phyloP scores from a whole-genome alignment of 2,888 invertebrate species.

The Eupithecia pulchellata region DNA sequence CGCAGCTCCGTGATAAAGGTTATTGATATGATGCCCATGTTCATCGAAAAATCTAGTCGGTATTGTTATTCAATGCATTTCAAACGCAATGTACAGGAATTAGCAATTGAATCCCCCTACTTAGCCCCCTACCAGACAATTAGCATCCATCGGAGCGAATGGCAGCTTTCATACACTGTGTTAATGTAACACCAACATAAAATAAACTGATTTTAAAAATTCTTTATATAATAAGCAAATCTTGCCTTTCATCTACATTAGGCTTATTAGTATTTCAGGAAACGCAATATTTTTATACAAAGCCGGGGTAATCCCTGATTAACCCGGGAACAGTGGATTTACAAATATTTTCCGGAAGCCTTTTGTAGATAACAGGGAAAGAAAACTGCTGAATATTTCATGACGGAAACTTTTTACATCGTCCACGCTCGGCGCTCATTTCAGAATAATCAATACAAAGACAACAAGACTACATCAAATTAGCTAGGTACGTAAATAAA shows the following conservation, averaged over 20 bases:
- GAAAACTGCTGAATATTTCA: constrained; percentile 11
- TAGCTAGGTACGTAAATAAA: constrained; percentile 4
- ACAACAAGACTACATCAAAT: not conserved
- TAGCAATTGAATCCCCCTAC: constrained; percentile 25
- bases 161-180: not conserved
- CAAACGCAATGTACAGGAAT: constrained; percentile 19
- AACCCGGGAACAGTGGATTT: not conserved
- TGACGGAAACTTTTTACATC: constrained; percentile 8
- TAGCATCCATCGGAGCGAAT: constrained; percentile 4
- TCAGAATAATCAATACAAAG: constrained; percentile 8
- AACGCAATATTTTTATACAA: not conserved
- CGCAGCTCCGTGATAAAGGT: too few species aligned
- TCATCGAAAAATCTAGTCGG: not conserved
- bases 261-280: not conserved
- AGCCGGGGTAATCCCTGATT: not conserved
- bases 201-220: not conserved
- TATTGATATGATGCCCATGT: not conserved
- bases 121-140: constrained; percentile 16
- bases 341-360: not conserved
- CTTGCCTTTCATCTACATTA: too few species aligned
- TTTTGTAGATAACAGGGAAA: constrained; percentile 1
- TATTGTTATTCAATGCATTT: not conserved
- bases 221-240: too few species aligned
- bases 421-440: constrained; percentile 4
- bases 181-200: not conserved